These are phyloP conservation scores for Oscheius sp. DNA, from an alignment of 1,140 invertebrate genomes.

Conservation along the genomic window DNA sequence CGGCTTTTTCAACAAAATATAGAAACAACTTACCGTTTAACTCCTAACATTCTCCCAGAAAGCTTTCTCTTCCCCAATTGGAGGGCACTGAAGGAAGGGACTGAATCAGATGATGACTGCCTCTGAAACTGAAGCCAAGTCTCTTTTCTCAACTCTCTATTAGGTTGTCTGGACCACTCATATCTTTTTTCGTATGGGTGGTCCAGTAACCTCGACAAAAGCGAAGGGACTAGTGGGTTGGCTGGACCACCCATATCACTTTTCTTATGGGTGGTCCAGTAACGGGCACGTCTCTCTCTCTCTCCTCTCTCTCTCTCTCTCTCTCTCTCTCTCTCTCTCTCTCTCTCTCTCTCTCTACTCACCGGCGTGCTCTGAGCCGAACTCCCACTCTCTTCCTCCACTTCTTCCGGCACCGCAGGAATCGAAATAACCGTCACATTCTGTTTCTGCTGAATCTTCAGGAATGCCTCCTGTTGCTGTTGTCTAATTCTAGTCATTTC, in stretches of 20 bases:
- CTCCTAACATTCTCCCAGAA: background rate
- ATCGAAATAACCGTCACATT: slow-evolving; percentile 29
- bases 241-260: too few species aligned
- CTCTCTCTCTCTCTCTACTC: background rate
- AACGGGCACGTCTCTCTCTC: too few species aligned
- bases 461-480: slow-evolving; percentile 13
- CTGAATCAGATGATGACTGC: too few species aligned
- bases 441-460: slow-evolving; percentile 30
- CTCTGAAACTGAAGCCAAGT: too few species aligned
- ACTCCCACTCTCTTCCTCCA: background rate
- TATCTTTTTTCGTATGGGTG: too few species aligned
- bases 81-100: background rate
- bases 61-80: background rate
- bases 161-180: too few species aligned
- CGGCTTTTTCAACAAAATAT: too few species aligned
- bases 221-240: background rate
- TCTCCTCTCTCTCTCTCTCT: too few species aligned
- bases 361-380: background rate
- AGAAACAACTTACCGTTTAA: too few species aligned
- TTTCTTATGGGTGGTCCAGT: too few species aligned
- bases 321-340: too few species aligned
- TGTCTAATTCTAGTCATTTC: slow-evolving; percentile 11
- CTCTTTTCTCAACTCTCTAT: too few species aligned
- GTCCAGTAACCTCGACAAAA: background rate
- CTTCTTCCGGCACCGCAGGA: background rate